Evolutionary conservation across 2,113 vertebrate genomes (phyloP), one percentile per base, ranked within the genome.

Genomic region (Melanerpes aurifrons): DNA sequence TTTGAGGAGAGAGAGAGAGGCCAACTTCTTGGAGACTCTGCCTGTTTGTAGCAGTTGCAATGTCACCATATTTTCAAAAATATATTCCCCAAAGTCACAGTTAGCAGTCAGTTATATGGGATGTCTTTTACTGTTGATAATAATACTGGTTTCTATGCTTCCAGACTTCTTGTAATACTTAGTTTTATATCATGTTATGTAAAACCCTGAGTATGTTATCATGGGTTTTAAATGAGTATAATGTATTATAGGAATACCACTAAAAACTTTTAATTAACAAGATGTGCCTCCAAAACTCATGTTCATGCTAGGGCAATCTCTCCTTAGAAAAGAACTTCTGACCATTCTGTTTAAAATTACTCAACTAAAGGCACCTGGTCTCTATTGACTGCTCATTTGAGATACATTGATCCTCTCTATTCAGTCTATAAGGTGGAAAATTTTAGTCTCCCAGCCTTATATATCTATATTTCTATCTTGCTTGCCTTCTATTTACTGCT

Each of bases 161-260:
- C 31, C 32, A 71, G 47, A n/a, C 32, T 69, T 74, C 89, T 94
- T 94, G 45, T 87, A 76, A 87, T 83, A 62, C 40, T 71, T 85
- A 43, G 6, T 50, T 86, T 86, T 45, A 70, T 88, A 63, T 62
- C 32, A 56, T 75, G 28, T 90, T 80, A 79, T 79, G 28, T 87
- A 80, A 90, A 87, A 83, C 58, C 24, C 83, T 59, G 58, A 70
- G 48, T 90, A 72, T 87, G 54, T 81, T 87, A 80, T 87, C n/a
- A 57, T 87, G 48, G 40, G 24, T 79, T 94, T 87, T 72, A 87
- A 94, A 92, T 87, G 7, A 35, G 18, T 76, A 68, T 84, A 81
- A 72, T 87, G 21, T 59, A 67, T 92, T 89, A 82, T 93, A 79
- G 69, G 58, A 91, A 91, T 91, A 47, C n/a, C 24, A 79, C 58